Evolutionary conservation across 2,797 vertebrate species (phyloP).

Genomic region (Coluber constrictor): DNA sequence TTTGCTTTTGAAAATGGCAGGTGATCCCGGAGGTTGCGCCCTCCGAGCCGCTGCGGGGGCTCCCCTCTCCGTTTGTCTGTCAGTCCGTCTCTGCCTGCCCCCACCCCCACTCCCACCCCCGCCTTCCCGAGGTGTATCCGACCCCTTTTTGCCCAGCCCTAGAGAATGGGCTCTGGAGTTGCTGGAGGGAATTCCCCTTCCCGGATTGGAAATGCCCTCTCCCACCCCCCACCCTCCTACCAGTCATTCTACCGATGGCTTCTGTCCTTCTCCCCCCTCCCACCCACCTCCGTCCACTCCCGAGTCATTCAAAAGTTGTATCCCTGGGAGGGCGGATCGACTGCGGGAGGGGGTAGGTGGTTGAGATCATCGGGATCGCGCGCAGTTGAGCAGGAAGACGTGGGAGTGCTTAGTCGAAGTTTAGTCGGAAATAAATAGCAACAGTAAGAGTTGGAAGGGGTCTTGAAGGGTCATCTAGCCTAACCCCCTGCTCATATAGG

Average conservation of each 20-base stretch:
- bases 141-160: not conserved
- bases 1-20: not conserved
- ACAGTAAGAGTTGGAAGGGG: too few relatives aligned
- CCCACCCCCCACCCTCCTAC: too few relatives aligned
- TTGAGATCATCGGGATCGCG: not conserved
- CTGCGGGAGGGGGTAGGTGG: not conserved
- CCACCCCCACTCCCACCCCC: too few relatives aligned
- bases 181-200: not conserved
- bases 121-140: accelerated
- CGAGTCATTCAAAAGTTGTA: too few relatives aligned
- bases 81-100: not conserved
- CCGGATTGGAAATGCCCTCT: not conserved
- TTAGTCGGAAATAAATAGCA: not conserved
- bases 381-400: not conserved
- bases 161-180: not conserved
- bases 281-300: too few relatives aligned
- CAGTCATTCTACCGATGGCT: too few relatives aligned
- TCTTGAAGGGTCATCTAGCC: too few relatives aligned
- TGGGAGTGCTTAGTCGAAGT: not conserved
- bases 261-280: too few relatives aligned
- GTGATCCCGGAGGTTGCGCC: not conserved
- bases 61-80: not conserved
- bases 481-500: too few relatives aligned
- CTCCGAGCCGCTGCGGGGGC: not conserved
- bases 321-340: too few relatives aligned